These are phyloP conservation scores for Carollia perspicillata DNA, from an alignment of 2,113 vertebrate species.

Conservation along the genomic window DNA sequence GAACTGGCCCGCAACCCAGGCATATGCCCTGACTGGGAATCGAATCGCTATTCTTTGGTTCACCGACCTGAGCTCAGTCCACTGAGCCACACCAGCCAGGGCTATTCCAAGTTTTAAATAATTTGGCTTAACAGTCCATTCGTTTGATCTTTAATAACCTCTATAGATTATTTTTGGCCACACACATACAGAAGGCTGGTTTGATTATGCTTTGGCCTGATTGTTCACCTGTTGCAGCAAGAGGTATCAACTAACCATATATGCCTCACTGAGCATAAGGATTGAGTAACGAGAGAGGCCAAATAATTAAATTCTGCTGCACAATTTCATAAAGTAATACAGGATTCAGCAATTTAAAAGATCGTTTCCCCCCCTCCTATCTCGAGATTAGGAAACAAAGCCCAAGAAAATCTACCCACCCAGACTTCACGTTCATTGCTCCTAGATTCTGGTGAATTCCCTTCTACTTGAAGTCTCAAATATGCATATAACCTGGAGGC, in stretches of 20 bases:
- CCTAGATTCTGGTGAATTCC: neutral
- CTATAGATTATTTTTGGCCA: conserved; percentile 16
- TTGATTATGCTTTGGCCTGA: neutral
- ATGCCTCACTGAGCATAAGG: neutral
- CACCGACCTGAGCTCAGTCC: too few species aligned
- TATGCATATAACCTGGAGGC: neutral
- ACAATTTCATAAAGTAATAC: conserved; percentile 41
- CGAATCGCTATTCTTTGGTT: too few species aligned
- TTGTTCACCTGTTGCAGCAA: neutral
- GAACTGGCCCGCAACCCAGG: too few species aligned
- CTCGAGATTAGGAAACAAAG: neutral
- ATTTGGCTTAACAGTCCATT: neutral
- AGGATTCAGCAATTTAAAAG: conserved; percentile 33
- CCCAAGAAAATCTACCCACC: neutral
- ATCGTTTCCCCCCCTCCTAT: neutral
- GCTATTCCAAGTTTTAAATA: conserved; percentile 42
- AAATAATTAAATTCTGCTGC: conserved; percentile 14
- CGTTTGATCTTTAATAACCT: conserved; percentile 9
- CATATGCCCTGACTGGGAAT: too few species aligned
- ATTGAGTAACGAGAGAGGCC: neutral
- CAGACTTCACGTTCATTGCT: neutral
- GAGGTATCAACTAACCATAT: neutral
- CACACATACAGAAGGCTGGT: neutral
- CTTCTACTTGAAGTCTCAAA: neutral
- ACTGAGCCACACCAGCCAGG: too few species aligned